Evolutionary conservation across 1,140 invertebrate species (phyloP).

Genomic region (Melanaphis sacchari): DNA sequence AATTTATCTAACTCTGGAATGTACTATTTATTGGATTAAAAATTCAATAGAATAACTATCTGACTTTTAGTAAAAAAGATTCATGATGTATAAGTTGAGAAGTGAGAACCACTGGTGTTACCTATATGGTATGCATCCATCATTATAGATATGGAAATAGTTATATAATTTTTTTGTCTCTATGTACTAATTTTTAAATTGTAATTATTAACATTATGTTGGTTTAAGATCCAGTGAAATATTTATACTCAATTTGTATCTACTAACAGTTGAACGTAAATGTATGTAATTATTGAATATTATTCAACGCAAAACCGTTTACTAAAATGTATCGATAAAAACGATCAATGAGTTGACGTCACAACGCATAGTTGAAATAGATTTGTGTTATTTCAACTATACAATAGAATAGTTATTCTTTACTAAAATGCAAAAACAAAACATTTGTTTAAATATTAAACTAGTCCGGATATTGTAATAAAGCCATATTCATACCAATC

Average conservation of each 20-base stretch:
- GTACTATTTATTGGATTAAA: not conserved
- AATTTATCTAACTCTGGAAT: not conserved
- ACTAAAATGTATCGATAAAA: not conserved
- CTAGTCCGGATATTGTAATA: not conserved
- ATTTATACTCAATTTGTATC: not conserved
- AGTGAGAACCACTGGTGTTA: not conserved
- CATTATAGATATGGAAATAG: not conserved
- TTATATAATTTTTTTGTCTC: not conserved
- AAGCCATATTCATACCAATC: not conserved
- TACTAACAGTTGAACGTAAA: not conserved
- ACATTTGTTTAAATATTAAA: not conserved
- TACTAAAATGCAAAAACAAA: not conserved
- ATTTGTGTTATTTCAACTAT: not conserved
- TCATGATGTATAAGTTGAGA: not conserved
- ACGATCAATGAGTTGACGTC: not conserved
- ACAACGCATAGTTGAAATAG: not conserved
- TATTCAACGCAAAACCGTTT: no score
- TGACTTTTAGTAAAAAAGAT: not conserved
- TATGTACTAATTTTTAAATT: not conserved
- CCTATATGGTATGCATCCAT: not conserved
- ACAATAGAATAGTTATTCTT: not conserved
- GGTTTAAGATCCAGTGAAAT: not conserved
- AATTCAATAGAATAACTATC: not conserved
- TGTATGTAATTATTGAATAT: not conserved
- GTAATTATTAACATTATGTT: not conserved